These are phyloP conservation scores for Dicrurus megarhynchus DNA, from an alignment of 2,113 vertebrate genomes.

Conservation along the genomic window DNA sequence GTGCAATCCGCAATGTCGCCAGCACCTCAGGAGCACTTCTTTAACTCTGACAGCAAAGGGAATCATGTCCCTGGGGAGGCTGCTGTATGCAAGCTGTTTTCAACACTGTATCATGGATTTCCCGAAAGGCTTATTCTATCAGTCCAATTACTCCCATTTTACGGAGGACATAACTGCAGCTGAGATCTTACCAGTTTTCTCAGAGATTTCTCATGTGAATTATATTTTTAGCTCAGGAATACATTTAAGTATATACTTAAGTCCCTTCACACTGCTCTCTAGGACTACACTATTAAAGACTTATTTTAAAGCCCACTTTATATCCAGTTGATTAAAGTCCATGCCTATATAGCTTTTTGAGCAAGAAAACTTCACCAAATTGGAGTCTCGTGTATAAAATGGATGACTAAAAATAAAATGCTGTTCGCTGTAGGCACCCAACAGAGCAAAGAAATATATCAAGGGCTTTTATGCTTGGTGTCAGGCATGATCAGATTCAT, in stretches of 20 bases:
- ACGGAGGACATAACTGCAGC: not conserved
- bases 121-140: not conserved
- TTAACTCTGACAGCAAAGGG: not conserved
- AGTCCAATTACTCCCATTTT: not conserved
- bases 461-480: not conserved
- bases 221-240: not conserved
- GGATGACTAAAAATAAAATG: not conserved
- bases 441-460: not conserved
- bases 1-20: accelerated
- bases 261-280: not conserved
- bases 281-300: not conserved
- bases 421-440: not conserved
- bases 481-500: not conserved
- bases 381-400: not conserved
- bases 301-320: slow-evolving; percentile 2
- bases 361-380: not conserved
- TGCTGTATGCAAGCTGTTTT: not conserved
- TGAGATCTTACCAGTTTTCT: not conserved
- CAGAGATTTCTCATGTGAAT: not conserved
- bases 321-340: not conserved
- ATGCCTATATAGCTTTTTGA: not conserved
- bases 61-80: not conserved
- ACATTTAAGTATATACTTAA: not conserved
- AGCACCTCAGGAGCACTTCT: accelerated
- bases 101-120: not conserved